These are phyloP conservation scores for Tragelaphus strepsiceros DNA, from an alignment of 2,113 vertebrate genomes.

Conservation along the genomic window DNA sequence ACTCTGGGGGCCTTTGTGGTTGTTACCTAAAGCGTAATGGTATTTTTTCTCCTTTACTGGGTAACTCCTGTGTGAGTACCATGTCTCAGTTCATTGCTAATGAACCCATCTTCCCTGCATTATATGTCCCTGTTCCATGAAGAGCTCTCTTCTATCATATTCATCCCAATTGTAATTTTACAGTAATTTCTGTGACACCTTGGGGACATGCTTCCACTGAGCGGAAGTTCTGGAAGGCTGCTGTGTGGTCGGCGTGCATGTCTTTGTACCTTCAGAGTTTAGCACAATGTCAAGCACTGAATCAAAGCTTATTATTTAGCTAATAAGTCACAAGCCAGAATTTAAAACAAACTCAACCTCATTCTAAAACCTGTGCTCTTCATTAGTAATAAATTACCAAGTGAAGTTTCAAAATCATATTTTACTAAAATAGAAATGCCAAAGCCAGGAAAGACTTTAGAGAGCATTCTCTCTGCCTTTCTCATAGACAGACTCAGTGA, in stretches of 20 bases:
- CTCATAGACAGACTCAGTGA: neutral
- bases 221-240: neutral
- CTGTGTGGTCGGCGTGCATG: accelerated
- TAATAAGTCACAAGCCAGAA: neutral
- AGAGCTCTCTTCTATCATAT: neutral
- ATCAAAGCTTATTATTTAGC: neutral
- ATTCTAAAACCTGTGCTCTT: neutral
- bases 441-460: neutral
- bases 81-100: neutral
- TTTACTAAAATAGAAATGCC: neutral
- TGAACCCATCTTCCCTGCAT: accelerated
- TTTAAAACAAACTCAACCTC: neutral
- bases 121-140: neutral
- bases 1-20: neutral
- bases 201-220: neutral
- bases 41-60: neutral
- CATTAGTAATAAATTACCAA: neutral
- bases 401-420: neutral
- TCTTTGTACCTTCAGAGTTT: neutral
- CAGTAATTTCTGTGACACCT: neutral
- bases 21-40: neutral
- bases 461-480: neutral
- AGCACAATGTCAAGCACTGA: neutral
- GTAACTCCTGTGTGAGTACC: neutral
- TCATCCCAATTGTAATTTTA: neutral